These are phyloP conservation scores for Palaemon carinicauda DNA, from an alignment of 1,140 invertebrate genomes.

Conservation along the genomic window DNA sequence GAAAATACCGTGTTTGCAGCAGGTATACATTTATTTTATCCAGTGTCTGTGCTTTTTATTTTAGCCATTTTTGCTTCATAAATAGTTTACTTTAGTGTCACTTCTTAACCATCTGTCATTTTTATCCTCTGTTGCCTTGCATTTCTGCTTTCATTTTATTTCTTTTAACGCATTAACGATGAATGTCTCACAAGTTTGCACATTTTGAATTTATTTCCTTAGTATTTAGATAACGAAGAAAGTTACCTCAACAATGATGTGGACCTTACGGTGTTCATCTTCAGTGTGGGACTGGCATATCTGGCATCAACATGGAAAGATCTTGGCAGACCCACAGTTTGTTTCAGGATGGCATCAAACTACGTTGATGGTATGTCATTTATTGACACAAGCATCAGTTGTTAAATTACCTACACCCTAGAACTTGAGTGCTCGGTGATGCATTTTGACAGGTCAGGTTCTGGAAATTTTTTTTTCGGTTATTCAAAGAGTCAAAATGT, in stretches of 20 bases:
- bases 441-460: no score
- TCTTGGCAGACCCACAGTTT: constrained; percentile 65
- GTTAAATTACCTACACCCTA: background rate
- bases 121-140: no score
- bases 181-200: background rate
- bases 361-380: constrained; percentile 52
- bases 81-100: no score
- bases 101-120: no score
- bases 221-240: constrained; percentile 70
- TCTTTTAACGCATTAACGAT: background rate
- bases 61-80: no score
- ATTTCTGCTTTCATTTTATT: background rate
- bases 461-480: no score
- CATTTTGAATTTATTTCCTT: constrained; percentile 47
- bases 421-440: no score
- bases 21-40: no score
- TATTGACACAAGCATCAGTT: background rate
- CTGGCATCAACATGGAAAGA: constrained; percentile 93
- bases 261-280: constrained; percentile 85
- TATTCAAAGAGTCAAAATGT: no score
- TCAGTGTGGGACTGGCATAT: constrained; percentile 87
- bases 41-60: no score
- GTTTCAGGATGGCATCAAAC: constrained; percentile 10
- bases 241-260: constrained; percentile 93
- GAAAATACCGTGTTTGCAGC: no score